Base-by-base conservation (phyloP, 2,797 vertebrate species). In the Huso huso region DNA sequence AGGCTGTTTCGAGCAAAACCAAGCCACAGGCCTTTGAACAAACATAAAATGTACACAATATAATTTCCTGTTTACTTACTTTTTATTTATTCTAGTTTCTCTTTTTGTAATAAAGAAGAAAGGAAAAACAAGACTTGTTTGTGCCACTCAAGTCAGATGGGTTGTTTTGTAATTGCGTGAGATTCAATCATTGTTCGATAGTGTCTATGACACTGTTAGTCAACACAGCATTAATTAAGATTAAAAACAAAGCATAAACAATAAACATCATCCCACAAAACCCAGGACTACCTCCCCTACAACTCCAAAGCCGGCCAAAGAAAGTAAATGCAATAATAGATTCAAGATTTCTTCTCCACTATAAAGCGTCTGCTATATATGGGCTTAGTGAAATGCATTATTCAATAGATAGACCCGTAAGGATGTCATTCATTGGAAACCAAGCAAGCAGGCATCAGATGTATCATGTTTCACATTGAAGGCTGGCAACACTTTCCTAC, bases 221-320 rank as follows among this genome's bases (percentile, higher is more conserved):
- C 86, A 87, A 80, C 73, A 76, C 74, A 68, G 79, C 80, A 85
- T 87, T 90, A 88, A 89, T 89, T 90, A 77, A 75, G 81, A 85
- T 82, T 78, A 88, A 86, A 88, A 86, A 84, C 80, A 83, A 87
- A 82, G 75, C 77, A 86, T 81, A 88, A 87, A 83, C 89, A 88
- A 83, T 87, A 83, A 85, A 86, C 82, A 83, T 73, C 71, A 80
- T 76, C 74, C 88, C 87, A 76, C 83, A 77, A 83, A 89, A 88
- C 66, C 84, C 86, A 71, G 77, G 75, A 72, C 78, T 53, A 49
- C 83, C 76, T 84, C 75, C 79, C 74, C 69, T 79, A 79, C 76
- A 74, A 75, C 77, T 74, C 73, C 61, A 71, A 57, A 51, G 76
- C 74, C 82, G 63, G 81, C 78, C 82, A 87, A 87, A 86, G 71